These are phyloP conservation scores for Orchesellides sinensis DNA, from an alignment of 2,888 invertebrate species.

Conservation along the genomic window DNA sequence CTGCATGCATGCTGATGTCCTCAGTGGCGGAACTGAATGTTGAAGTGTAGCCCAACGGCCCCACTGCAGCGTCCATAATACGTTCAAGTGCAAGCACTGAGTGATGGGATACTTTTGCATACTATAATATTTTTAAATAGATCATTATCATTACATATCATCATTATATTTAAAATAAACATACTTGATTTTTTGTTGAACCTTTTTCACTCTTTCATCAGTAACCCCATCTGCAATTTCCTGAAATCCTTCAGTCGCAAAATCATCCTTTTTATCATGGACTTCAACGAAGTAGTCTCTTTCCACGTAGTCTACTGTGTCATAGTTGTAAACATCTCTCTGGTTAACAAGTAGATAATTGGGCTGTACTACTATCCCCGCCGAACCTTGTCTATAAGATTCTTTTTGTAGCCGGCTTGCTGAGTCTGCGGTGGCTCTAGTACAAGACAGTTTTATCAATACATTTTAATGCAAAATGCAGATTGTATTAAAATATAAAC, in stretches of 20 bases:
- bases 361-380: background rate
- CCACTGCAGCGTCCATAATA: slow-evolving; percentile 17
- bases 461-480: too few species aligned
- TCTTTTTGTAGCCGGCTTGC: slow-evolving; percentile 21
- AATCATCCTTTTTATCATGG: slow-evolving; percentile 5
- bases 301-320: background rate
- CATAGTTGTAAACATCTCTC: slow-evolving; percentile 17
- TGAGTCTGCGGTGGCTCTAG: slow-evolving; percentile 28
- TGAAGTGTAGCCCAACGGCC: background rate
- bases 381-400: background rate
- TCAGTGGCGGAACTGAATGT: background rate
- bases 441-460: background rate
- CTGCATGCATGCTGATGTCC: background rate
- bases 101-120: slow-evolving; percentile 9
- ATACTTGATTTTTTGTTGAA: background rate
- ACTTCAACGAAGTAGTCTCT: slow-evolving; percentile 38
- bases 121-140: too few species aligned
- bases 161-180: background rate
- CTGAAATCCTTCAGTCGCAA: background rate
- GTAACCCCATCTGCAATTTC: slow-evolving; percentile 1
- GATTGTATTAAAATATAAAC: background rate
- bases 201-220: background rate
- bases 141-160: too few species aligned
- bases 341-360: background rate
- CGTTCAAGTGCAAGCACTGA: slow-evolving; percentile 19